Base-by-base conservation (phyloP, 2,888 invertebrate species). In the Blastobasis lacticolella region DNA sequence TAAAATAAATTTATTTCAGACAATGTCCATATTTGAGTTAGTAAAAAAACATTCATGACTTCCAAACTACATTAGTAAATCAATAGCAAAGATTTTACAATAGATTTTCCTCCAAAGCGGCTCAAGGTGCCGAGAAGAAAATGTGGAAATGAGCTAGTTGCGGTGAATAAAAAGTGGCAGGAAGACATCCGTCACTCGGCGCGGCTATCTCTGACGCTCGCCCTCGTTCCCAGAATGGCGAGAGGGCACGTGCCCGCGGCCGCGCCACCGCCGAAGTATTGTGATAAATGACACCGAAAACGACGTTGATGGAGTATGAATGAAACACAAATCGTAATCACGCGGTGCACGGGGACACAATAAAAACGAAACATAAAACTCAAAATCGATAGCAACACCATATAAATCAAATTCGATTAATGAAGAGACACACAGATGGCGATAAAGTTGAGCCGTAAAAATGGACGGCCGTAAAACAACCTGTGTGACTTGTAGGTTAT, bases 131-230 rank as follows among this genome's bases (percentile, higher is more conserved):
- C 23, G 23, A 23, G 23, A 23, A 23, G 23, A 23, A 23, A 23
- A 23, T 3, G 23, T 23, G 23, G 23, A 23, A 23, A 37, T 49
- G 46, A 49, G 50, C 46, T 52, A 51, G 42, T 48, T 36, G 53
- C 23, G 46, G 38, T 45, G 45, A 55, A 62, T 58, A 55, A 59
- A 71, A 72, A 66, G 62, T 64, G 73, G 64, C 79, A 78, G 84
- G 84, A 86, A 84, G 77, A 72, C 77, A 79, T 79, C 73, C 63
- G 78, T 85, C 83, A 77, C 67, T 83, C 76, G 71, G 55, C 74
- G 67, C 60, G 66, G 61, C 59, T 67, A 70, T 74, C 71, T 65
- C 62, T 73, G 78, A 75, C 77, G 74, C 62, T 68, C 53, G 67
- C 60, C 61, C 64, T 73, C 69, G 64, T 79, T 82, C 76, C 66